Evolutionary conservation across 2,888 invertebrate species (phyloP).

Genomic region (Mesorhabditis belari): DNA sequence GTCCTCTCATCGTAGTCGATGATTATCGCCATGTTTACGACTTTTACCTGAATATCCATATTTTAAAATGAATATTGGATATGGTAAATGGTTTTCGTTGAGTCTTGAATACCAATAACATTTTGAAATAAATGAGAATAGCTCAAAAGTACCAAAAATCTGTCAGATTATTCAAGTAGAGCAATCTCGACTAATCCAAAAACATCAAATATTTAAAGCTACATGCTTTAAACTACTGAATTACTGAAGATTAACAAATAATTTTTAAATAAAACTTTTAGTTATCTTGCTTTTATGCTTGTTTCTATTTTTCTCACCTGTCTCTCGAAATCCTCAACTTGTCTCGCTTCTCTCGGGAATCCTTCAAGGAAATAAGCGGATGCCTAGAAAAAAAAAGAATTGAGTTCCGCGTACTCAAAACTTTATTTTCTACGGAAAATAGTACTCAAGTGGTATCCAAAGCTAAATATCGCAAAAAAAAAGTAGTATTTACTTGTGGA

Average conservation of each 20-base stretch:
- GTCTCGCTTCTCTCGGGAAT: constrained; percentile 49
- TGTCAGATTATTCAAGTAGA: too few relatives aligned
- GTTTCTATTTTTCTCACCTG: constrained; percentile 40
- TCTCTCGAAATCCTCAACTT: constrained; percentile 52
- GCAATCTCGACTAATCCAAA: too few relatives aligned
- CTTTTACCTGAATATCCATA: constrained; percentile 26
- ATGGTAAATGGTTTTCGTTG: too few relatives aligned
- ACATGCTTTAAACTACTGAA: background rate
- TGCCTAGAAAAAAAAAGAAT: too few relatives aligned
- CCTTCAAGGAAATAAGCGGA: constrained; percentile 50
- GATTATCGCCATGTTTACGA: constrained; percentile 52
- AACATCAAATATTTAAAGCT: background rate
- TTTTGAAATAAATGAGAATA: too few relatives aligned
- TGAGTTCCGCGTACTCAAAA: too few relatives aligned
- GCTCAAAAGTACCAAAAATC: too few relatives aligned
- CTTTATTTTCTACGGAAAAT: too few relatives aligned
- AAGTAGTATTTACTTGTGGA: constrained; percentile 23
- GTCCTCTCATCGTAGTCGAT: constrained; percentile 52
- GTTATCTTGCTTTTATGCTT: background rate
- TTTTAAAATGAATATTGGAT: too few relatives aligned
- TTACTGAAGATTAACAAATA: background rate
- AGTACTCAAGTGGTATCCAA: too few relatives aligned
- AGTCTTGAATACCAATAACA: too few relatives aligned
- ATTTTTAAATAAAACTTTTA: background rate
- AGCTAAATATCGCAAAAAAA: background rate